Evolutionary conservation across 2,113 vertebrate species (phyloP).

Genomic region (Atractosteus spatula): DNA sequence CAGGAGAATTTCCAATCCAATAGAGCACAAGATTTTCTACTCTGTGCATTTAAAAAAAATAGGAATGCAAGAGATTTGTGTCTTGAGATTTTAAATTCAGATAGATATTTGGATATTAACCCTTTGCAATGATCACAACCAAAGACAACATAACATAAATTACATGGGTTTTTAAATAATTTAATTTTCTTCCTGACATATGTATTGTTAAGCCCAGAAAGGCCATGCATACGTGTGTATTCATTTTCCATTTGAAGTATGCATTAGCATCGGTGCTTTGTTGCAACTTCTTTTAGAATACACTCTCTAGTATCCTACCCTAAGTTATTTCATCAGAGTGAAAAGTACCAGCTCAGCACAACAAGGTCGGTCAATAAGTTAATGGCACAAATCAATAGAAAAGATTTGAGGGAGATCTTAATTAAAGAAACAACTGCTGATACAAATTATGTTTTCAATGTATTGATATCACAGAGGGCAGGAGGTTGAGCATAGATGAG

Average conservation of each 20-base stretch:
- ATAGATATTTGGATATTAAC: no score
- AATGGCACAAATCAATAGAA: conserved; percentile 83
- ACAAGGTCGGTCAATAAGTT: conserved; percentile 75
- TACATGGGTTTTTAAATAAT: not conserved
- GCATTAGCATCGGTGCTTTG: conserved; percentile 23
- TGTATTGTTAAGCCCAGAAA: not conserved
- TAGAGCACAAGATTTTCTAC: conserved; percentile 8
- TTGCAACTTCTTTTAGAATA: conserved; percentile 45
- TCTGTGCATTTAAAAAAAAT: no score
- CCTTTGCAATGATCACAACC: no score
- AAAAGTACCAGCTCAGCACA: conserved; percentile 75
- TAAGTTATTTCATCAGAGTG: conserved; percentile 56
- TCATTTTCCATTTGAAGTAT: not conserved
- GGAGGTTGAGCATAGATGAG: conserved; percentile 54
- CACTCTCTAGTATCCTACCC: conserved; percentile 54
- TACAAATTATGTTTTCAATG: conserved; percentile 91
- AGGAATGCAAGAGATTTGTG: no score
- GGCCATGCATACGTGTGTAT: not conserved
- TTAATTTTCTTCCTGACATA: not conserved
- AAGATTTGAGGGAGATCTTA: conserved; percentile 87
- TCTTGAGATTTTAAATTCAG: no score
- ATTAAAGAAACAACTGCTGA: conserved; percentile 95
- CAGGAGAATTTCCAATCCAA: conserved; percentile 52
- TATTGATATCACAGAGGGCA: conserved; percentile 69
- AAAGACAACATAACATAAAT: no score